These are phyloP conservation scores for Biston betularia DNA, from an alignment of 2,888 invertebrate species.

Conservation along the genomic window DNA sequence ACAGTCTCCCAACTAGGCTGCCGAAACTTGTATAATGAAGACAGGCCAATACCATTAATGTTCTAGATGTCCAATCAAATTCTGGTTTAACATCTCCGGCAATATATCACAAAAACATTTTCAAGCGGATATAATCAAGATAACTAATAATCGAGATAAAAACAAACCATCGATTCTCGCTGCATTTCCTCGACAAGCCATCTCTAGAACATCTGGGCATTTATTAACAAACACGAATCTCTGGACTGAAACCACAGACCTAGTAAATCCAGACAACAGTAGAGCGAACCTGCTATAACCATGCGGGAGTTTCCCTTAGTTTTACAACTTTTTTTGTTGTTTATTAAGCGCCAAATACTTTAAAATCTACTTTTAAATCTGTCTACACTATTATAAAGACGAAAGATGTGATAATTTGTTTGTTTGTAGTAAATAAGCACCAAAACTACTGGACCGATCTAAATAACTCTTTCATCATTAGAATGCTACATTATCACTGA, in stretches of 20 bases:
- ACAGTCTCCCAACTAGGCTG: no score
- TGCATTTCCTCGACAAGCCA: slow-evolving; percentile 22
- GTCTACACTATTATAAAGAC: no score
- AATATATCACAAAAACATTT: slow-evolving; percentile 10
- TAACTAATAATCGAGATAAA: slow-evolving; percentile 21
- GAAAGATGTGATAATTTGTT: no score
- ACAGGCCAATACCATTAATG: background rate
- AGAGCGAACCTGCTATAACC: no score
- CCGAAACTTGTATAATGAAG: no score
- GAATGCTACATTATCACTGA: no score
- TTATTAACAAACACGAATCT: slow-evolving; percentile 18
- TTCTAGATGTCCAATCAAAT: background rate
- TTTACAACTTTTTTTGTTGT: no score
- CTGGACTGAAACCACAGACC: slow-evolving; percentile 6
- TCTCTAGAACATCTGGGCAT: slow-evolving; percentile 21
- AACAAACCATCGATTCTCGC: slow-evolving; percentile 16
- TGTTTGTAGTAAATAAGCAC: no score
- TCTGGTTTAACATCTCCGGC: slow-evolving; percentile 7
- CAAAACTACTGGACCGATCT: no score
- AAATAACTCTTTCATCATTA: no score
- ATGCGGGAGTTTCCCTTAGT: no score
- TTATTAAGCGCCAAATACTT: background rate
- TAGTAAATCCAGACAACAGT: background rate
- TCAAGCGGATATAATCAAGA: slow-evolving; percentile 27
- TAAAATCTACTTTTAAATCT: no score